A percentile compares a stretch with the other conserved stretches of the same genome.
These are phyloP conservation scores for Passer montanus DNA, from an alignment of 2,113 vertebrate genomes.

Conservation along the genomic window DNA sequence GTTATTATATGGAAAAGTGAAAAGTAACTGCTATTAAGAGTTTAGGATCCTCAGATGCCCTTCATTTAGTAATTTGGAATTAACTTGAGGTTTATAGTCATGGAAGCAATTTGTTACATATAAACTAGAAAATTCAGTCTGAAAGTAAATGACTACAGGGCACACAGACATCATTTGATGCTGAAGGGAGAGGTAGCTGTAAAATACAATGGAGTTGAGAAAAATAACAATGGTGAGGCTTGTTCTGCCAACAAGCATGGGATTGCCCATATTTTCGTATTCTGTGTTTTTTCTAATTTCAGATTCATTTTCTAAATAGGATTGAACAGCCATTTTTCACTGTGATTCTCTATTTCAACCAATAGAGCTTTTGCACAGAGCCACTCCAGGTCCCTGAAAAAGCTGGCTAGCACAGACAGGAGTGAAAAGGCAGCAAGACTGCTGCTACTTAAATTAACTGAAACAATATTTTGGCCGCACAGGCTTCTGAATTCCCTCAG, in stretches of 20 bases:
- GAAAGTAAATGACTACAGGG: not conserved
- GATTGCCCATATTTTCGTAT: not conserved
- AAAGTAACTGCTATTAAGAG: slow-evolving; percentile 14
- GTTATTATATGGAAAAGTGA: slow-evolving; percentile 34
- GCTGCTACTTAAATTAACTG: slow-evolving; percentile 71
- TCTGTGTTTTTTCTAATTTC: not conserved
- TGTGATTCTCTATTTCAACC: slow-evolving; percentile 5
- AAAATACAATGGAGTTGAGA: not conserved
- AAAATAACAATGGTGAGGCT: not conserved
- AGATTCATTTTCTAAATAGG: not conserved
- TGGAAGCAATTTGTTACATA: not conserved
- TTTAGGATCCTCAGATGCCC: not conserved
- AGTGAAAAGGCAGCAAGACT: slow-evolving; percentile 57
- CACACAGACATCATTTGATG: not conserved
- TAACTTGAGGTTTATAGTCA: not conserved
- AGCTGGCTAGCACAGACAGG: slow-evolving; percentile 37
- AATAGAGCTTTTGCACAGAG: slow-evolving; percentile 32
- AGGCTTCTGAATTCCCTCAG: slow-evolving; percentile 70
- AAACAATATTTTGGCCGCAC: slow-evolving; percentile 74
- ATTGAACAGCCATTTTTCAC: not conserved
- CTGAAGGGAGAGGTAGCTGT: not conserved
- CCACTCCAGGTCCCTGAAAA: not conserved
- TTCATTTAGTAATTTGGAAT: slow-evolving; percentile 6
- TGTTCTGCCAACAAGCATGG: not conserved
- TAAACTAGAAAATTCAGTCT: not conserved